These are phyloP conservation scores for Myotis vivesi DNA, from an alignment of 2,797 vertebrate species.

Conservation along the genomic window DNA sequence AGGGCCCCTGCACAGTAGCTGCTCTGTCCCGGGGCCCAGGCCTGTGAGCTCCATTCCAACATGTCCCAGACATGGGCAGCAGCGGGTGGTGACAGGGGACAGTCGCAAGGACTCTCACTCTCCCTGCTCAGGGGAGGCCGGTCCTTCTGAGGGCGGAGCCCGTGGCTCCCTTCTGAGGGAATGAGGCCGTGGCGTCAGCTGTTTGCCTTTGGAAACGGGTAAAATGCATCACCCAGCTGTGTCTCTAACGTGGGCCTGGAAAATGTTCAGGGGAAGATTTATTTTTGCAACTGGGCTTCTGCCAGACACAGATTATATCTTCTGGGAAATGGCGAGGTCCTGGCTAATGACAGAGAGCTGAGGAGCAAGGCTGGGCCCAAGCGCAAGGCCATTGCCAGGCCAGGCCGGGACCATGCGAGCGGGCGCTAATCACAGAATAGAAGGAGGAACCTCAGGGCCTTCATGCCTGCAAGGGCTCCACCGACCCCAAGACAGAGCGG, in stretches of 20 bases:
- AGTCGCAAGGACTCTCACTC: accelerated
- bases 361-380: slow-evolving; percentile 23
- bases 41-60: neutral
- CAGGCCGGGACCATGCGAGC: neutral
- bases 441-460: neutral
- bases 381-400: slow-evolving; percentile 37
- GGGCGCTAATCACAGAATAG: neutral
- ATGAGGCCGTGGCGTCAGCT: slow-evolving; percentile 4
- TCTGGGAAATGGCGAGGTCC: slow-evolving; percentile 76
- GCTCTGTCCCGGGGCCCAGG: neutral
- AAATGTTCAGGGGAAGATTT: slow-evolving; percentile 71
- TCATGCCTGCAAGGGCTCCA: neutral
- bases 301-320: slow-evolving; percentile 77
- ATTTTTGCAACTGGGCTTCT: slow-evolving; percentile 78
- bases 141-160: neutral
- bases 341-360: slow-evolving; percentile 55
- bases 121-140: neutral
- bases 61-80: neutral
- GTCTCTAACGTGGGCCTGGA: slow-evolving; percentile 73
- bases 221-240: slow-evolving; percentile 55
- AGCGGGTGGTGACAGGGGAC: accelerated
- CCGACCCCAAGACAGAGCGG: accelerated
- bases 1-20: accelerated
- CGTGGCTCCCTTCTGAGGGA: neutral
- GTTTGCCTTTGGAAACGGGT: slow-evolving; percentile 60